Conservation (phyloP, 2,113 vertebrate genomes). For the Trichomycterus rosablanca region DNA sequence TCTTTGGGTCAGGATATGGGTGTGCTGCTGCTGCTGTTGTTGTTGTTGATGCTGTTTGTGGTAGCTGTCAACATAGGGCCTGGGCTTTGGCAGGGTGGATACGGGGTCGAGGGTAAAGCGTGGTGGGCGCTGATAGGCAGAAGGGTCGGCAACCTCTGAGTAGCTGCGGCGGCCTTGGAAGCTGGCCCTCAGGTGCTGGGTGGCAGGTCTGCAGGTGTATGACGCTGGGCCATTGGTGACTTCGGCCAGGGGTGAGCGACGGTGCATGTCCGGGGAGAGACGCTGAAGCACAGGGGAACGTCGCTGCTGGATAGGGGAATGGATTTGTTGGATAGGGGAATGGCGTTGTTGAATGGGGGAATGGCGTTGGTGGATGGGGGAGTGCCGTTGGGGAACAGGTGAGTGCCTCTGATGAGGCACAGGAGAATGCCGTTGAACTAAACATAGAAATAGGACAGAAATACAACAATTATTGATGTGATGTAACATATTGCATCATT, state of each 20-base stretch:
- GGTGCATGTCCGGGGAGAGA: constrained; percentile 74
- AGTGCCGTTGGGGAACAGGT: constrained; percentile 78
- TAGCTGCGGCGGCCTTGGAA: constrained; percentile 94
- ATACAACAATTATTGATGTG: too few species aligned
- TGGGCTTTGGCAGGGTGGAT: constrained; percentile 86
- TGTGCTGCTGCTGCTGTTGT: constrained; percentile 57
- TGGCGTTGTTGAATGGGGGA: constrained; percentile 74
- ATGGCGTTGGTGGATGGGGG: constrained; percentile 79
- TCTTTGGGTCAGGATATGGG: constrained; percentile 47
- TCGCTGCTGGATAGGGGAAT: constrained; percentile 75
- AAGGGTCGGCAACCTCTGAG: constrained; percentile 86
- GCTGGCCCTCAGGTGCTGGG: constrained; percentile 85
- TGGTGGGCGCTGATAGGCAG: constrained; percentile 78
- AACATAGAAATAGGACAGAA: constrained; percentile 15
- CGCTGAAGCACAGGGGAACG: constrained; percentile 77
- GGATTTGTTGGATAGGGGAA: constrained; percentile 66
- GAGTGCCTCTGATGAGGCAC: constrained; percentile 70
- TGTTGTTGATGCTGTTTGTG: constrained; percentile 63
- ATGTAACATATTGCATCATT: too few species aligned
- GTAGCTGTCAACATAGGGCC: constrained; percentile 79
- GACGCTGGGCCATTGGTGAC: constrained; percentile 72
- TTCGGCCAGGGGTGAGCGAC: constrained; percentile 72
- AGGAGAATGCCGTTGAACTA: constrained; percentile 81
- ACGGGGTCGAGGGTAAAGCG: constrained; percentile 83
- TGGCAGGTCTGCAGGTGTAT: constrained; percentile 80